Evolutionary conservation across 2,113 vertebrate genomes (phyloP).

Genomic region (Anguilla rostrata): DNA sequence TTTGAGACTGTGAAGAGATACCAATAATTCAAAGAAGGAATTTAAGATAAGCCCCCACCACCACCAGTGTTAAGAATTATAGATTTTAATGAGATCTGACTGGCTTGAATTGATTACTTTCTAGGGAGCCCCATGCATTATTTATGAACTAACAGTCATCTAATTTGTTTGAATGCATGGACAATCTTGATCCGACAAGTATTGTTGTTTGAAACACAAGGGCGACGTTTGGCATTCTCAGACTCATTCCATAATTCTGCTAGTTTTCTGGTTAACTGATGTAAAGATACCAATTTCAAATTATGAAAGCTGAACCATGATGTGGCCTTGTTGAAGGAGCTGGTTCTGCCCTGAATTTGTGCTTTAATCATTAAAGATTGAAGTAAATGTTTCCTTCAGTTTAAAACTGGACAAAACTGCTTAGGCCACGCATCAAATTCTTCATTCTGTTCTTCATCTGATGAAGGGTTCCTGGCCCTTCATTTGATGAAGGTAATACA

Average conservation of each 20-base stretch:
- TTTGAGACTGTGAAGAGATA: background rate
- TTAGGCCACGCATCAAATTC: background rate
- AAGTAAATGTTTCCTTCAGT: no score
- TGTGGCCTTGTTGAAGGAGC: background rate
- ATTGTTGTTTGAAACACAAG: background rate
- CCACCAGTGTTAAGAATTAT: background rate
- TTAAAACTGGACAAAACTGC: background rate
- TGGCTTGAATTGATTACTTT: conserved; percentile 1
- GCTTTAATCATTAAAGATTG: background rate
- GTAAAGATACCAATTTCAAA: no score
- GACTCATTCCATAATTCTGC: background rate
- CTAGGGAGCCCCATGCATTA: background rate
- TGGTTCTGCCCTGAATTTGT: background rate
- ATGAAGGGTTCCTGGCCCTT: background rate
- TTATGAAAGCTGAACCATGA: background rate
- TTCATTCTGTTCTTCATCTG: background rate
- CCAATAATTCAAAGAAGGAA: background rate
- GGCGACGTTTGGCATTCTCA: background rate
- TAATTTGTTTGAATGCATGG: conserved; percentile 5
- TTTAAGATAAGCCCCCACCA: background rate
- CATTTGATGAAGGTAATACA: background rate
- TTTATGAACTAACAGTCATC: conserved; percentile 1
- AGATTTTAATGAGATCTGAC: conserved; percentile 21
- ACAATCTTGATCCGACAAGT: background rate
- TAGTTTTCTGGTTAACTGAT: background rate